Evolutionary conservation across 2,113 vertebrate species (phyloP).

Genomic region (Panthera uncia): DNA sequence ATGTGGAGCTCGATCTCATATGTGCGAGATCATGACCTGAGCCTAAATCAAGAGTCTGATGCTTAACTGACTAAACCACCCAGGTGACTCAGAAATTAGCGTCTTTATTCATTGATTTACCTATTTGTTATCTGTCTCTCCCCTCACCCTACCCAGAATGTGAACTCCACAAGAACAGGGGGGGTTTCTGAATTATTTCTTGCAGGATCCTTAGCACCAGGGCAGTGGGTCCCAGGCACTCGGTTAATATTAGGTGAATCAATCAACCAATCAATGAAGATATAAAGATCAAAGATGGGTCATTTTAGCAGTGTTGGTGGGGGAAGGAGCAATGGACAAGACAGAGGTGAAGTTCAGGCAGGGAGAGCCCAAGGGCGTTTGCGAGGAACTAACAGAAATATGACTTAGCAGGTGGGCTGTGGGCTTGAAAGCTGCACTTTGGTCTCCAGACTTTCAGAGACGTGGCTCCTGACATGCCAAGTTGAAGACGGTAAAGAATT

Average conservation of each 20-base stretch:
- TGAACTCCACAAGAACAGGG: neutral
- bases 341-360: neutral
- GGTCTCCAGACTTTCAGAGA: neutral
- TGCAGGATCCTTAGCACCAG: neutral
- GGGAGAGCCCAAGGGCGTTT: neutral
- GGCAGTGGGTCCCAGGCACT: neutral
- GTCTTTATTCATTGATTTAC: neutral
- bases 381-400: neutral
- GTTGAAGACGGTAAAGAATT: neutral
- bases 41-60: no score
- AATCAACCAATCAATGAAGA: neutral
- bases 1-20: no score
- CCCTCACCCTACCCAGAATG: neutral
- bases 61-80: no score
- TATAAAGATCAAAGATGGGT: neutral
- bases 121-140: neutral
- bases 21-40: no score
- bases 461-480: neutral
- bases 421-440: neutral
- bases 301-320: neutral
- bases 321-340: neutral
- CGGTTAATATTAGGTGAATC: neutral
- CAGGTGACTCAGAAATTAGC: neutral
- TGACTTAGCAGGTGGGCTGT: accelerated
- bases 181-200: neutral